These are phyloP conservation scores for Oscheius sp. DNA, from an alignment of 2,888 invertebrate genomes.

Conservation along the genomic window DNA sequence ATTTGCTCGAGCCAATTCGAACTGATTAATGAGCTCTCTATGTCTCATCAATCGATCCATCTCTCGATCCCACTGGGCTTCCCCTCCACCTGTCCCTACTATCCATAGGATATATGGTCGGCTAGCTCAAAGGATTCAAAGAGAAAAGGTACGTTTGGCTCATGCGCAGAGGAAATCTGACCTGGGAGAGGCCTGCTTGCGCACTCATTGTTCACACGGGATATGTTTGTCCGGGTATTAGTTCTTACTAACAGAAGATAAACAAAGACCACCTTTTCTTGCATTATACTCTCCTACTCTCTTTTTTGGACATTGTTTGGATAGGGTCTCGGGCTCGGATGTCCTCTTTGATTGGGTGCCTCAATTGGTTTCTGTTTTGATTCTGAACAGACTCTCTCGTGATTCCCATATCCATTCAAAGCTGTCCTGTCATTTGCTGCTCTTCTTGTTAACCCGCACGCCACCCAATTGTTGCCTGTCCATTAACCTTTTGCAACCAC, in stretches of 20 bases:
- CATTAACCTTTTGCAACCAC: conserved; percentile 9
- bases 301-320: conserved; percentile 12
- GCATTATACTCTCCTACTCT: neutral
- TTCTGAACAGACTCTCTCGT: too few relatives aligned
- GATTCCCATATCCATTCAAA: too few relatives aligned
- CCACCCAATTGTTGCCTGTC: conserved; percentile 11
- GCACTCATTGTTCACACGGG: neutral
- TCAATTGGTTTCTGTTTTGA: too few relatives aligned
- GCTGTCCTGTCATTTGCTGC: neutral
- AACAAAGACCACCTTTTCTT: conserved; percentile 9
- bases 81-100: too few relatives aligned
- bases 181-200: conserved; percentile 12
- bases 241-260: neutral
- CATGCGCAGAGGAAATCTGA: conserved; percentile 16
- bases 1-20: conserved; percentile 17
- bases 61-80: conserved; percentile 6
- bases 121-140: too few relatives aligned
- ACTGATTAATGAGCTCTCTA: conserved; percentile 13
- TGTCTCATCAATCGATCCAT: conserved; percentile 29
- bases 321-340: neutral
- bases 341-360: neutral
- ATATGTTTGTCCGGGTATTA: conserved; percentile 20
- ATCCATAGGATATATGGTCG: too few relatives aligned
- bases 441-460: neutral
- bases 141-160: too few relatives aligned